phyloP scores from a whole-genome alignment of 2,888 invertebrate species.

The Unio delphinus region DNA sequence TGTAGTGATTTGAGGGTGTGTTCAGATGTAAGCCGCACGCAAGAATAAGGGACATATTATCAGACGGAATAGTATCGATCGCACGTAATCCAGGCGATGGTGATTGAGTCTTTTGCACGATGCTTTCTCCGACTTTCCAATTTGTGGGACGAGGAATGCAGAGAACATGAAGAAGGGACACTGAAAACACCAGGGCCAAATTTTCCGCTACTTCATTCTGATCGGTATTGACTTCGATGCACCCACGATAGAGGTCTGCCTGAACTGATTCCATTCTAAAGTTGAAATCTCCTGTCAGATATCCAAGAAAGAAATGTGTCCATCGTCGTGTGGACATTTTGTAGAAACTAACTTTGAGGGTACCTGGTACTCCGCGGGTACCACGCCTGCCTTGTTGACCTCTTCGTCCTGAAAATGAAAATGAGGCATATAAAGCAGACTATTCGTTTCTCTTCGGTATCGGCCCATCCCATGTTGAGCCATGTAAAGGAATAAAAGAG shows the following conservation, averaged over 20 bases:
- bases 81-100: slow-evolving; percentile 12
- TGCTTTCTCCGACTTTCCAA: slow-evolving; percentile 23
- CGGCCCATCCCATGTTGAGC: too few species aligned
- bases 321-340: slow-evolving; percentile 35
- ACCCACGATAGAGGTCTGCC: slow-evolving; percentile 56
- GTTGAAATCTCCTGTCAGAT: slow-evolving; percentile 32
- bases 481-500: too few species aligned
- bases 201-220: slow-evolving; percentile 70
- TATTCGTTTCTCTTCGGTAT: too few species aligned
- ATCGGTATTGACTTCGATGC: slow-evolving; percentile 45
- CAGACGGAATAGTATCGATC: slow-evolving; percentile 52
- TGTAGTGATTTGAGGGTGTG: slow-evolving; percentile 66
- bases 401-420: slow-evolving; percentile 19
- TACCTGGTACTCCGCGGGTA: slow-evolving; percentile 62
- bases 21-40: slow-evolving; percentile 71
- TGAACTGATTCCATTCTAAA: slow-evolving; percentile 37
- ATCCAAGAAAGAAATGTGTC: slow-evolving; percentile 38
- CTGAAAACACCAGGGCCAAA: slow-evolving; percentile 72
- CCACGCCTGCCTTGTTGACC: slow-evolving; percentile 44
- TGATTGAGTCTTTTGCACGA: slow-evolving; percentile 10
- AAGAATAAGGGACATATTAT: slow-evolving; percentile 67
- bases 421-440: too few species aligned
- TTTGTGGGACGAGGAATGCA: slow-evolving; percentile 70
- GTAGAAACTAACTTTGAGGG: slow-evolving; percentile 54
- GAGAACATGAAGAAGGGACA: slow-evolving; percentile 73